Evolutionary conservation across 2,888 invertebrate genomes (phyloP).

Genomic region (Amiota communis): DNA sequence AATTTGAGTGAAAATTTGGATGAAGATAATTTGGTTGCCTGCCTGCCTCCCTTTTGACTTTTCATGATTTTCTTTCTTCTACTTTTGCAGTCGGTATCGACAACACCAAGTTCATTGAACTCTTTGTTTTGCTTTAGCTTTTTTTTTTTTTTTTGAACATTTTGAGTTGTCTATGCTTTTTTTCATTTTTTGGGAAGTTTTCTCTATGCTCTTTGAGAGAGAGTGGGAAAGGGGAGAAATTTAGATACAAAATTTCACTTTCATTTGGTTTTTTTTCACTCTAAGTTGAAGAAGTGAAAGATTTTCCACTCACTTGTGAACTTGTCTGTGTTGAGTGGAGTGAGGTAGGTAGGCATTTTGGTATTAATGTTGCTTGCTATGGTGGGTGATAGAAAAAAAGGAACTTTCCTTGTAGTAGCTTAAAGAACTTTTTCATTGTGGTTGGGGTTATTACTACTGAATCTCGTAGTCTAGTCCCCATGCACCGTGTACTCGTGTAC

Average conservation of each 20-base stretch:
- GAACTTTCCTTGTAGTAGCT: background rate
- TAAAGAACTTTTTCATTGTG: background rate
- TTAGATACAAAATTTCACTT: conserved; percentile 51
- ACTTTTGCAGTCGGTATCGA: conserved; percentile 43
- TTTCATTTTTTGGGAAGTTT: conserved; percentile 44
- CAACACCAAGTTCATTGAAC: conserved; percentile 55
- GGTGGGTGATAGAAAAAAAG: background rate
- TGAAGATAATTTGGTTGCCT: background rate
- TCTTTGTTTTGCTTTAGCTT: conserved; percentile 23
- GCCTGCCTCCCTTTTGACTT: conserved; percentile 28
- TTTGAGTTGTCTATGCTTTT: conserved; percentile 17
- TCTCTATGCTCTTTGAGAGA: background rate
- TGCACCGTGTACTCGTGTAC: background rate
- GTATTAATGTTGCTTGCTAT: background rate
- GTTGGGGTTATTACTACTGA: background rate
- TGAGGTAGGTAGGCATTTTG: conserved; percentile 20
- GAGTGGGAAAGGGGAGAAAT: background rate
- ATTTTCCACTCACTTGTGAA: background rate
- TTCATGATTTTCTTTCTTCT: conserved; percentile 25
- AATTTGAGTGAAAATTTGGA: no score
- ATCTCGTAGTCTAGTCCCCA: background rate
- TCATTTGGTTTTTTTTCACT: conserved; percentile 45
- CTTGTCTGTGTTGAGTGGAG: conserved; percentile 35
- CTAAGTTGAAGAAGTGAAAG: background rate
- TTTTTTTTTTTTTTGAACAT: background rate